Evolutionary conservation across 2,888 invertebrate genomes (phyloP).

Genomic region (Galerucella calmariensis): DNA sequence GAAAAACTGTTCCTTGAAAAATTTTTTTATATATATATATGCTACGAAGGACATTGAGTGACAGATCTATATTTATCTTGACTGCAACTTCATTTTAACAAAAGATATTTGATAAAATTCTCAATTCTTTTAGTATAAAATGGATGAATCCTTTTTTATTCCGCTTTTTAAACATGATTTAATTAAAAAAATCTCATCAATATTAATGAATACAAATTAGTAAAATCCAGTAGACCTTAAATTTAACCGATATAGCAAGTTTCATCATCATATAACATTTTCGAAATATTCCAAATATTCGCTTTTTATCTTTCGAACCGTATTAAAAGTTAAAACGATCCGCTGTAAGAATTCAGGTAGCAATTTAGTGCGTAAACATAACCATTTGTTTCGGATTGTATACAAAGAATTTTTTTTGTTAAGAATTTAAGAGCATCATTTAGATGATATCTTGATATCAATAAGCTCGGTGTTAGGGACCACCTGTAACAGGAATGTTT

Average conservation of each 20-base stretch:
- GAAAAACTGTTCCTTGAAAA: too few species aligned
- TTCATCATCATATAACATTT: background rate
- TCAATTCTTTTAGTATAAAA: too few species aligned
- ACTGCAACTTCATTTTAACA: too few species aligned
- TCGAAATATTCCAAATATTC: conserved; percentile 25
- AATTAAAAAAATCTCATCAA: background rate
- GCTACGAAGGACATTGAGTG: too few species aligned
- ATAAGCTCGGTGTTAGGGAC: conserved; percentile 38
- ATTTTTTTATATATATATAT: too few species aligned
- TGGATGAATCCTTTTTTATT: background rate
- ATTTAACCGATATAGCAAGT: background rate
- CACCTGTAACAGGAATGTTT: conserved; percentile 40
- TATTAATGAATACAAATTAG: conserved; percentile 9
- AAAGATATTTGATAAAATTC: too few species aligned
- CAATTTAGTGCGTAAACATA: conserved; percentile 33
- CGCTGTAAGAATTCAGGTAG: conserved; percentile 36
- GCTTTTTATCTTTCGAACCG: conserved; percentile 15
- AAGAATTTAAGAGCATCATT: conserved; percentile 34
- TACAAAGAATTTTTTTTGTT: conserved; percentile 38
- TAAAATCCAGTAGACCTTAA: background rate
- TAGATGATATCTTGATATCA: conserved; percentile 44
- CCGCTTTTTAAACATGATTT: background rate
- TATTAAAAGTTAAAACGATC: conserved; percentile 29
- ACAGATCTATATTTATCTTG: too few species aligned
- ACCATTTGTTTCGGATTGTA: conserved; percentile 38